phyloP scores from a whole-genome alignment of 2,888 invertebrate species.

The Taphrorychus bicolor region DNA sequence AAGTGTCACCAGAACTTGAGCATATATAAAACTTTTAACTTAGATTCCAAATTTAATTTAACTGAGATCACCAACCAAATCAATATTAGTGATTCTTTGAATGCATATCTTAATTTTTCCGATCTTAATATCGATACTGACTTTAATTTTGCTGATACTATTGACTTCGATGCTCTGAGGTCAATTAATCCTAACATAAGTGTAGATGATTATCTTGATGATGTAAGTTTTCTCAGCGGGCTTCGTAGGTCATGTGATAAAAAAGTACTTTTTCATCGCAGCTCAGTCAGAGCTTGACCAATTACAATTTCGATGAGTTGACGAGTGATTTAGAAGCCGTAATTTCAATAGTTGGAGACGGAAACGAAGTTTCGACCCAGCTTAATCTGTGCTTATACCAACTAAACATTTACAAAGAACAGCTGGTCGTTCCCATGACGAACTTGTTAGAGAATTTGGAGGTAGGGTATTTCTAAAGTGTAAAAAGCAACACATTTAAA shows the following conservation, averaged over 20 bases:
- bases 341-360: slow-evolving; percentile 40
- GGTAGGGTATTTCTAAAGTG: too few species aligned
- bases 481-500: too few species aligned
- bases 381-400: slow-evolving; percentile 54
- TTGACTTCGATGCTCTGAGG: slow-evolving; percentile 69
- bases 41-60: slow-evolving; percentile 46
- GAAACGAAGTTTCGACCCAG: slow-evolving; percentile 47
- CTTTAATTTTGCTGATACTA: slow-evolving; percentile 63
- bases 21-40: slow-evolving; percentile 57
- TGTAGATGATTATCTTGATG: slow-evolving; percentile 71
- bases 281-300: slow-evolving; percentile 68
- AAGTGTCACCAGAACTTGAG: slow-evolving; percentile 77
- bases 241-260: slow-evolving; percentile 5
- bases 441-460: slow-evolving; percentile 64
- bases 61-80: slow-evolving; percentile 50
- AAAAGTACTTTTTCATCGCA: not conserved
- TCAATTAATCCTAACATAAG: slow-evolving; percentile 74
- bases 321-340: slow-evolving; percentile 66
- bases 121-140: slow-evolving; percentile 62
- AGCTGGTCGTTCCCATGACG: slow-evolving; percentile 70
- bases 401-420: slow-evolving; percentile 67
- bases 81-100: slow-evolving; percentile 65
- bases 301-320: slow-evolving; percentile 68
- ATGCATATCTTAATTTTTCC: slow-evolving; percentile 64
- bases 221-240: slow-evolving; percentile 58